A percentile compares a stretch with the other conserved stretches of the same genome.
Evolutionary conservation across 1,140 invertebrate genomes (phyloP).

Genomic region (Eueides isabella): DNA sequence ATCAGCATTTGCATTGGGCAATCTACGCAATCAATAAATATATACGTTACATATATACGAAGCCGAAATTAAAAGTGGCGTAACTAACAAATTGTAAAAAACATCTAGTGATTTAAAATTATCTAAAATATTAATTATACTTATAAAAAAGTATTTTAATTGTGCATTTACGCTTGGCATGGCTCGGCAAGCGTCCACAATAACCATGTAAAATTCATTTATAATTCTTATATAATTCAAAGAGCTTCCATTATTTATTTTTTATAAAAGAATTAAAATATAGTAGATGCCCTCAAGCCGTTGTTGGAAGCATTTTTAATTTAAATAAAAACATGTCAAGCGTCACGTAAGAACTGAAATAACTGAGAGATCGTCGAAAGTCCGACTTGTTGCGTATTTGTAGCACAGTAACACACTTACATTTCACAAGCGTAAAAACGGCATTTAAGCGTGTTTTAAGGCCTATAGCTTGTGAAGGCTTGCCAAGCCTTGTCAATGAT

Average conservation of each 20-base stretch:
- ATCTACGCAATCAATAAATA: background rate
- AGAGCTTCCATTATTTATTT: too few species aligned
- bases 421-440: too few species aligned
- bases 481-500: background rate
- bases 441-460: too few species aligned
- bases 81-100: background rate
- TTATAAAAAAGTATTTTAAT: background rate
- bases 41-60: background rate
- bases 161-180: background rate
- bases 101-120: background rate
- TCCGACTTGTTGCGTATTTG: background rate
- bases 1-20: background rate
- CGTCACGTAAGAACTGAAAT: too few species aligned
- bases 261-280: too few species aligned
- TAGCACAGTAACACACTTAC: background rate
- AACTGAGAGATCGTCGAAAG: too few species aligned
- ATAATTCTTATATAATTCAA: too few species aligned
- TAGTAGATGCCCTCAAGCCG: too few species aligned
- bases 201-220: background rate
- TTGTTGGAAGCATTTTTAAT: too few species aligned
- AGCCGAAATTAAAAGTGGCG: background rate
- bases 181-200: background rate
- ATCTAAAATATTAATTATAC: too few species aligned
- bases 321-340: too few species aligned
- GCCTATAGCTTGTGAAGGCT: background rate